phyloP scores from a whole-genome alignment of 1,140 invertebrate species.

The Acromyrmex charruanus region DNA sequence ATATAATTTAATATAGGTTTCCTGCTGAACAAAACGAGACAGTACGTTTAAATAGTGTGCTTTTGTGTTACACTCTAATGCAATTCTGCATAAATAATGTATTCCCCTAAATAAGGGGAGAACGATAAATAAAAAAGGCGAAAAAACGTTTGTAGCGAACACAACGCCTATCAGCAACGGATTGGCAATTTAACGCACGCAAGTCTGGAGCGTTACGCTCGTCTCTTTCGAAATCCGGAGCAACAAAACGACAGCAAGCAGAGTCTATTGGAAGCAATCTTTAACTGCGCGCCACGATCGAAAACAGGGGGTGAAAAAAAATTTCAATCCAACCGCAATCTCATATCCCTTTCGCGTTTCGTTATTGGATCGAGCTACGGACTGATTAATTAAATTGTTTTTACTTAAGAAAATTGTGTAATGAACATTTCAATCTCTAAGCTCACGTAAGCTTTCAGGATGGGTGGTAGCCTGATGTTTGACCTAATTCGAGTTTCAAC shows the following conservation, averaged over 20 bases:
- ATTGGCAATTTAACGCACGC: slow-evolving; percentile 61
- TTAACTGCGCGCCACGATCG: slow-evolving; percentile 8
- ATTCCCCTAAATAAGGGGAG: slow-evolving; percentile 24
- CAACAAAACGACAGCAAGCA: slow-evolving; percentile 27
- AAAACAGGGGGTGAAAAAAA: slow-evolving; percentile 21
- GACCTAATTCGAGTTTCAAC: slow-evolving; percentile 49
- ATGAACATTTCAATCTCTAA: background rate
- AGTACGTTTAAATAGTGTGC: slow-evolving; percentile 17
- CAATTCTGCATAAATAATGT: slow-evolving; percentile 37
- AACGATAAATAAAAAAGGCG: slow-evolving; percentile 40
- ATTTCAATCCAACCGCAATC: slow-evolving; percentile 25
- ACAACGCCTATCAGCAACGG: slow-evolving; percentile 56
- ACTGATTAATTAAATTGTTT: slow-evolving; percentile 5
- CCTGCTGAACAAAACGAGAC: background rate
- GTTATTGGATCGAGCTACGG: background rate
- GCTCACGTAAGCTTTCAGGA: background rate
- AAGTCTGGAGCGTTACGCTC: slow-evolving; percentile 46
- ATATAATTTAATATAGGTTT: background rate
- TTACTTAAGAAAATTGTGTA: background rate
- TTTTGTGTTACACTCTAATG: slow-evolving; percentile 4
- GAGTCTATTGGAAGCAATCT: slow-evolving; percentile 46
- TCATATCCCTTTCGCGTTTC: background rate
- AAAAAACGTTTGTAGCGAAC: slow-evolving; percentile 35
- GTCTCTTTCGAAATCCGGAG: slow-evolving; percentile 37
- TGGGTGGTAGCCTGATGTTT: background rate